Evolutionary conservation across 2,888 invertebrate species (phyloP).

Genomic region (Pseudococcus jackbeardsleyi): DNA sequence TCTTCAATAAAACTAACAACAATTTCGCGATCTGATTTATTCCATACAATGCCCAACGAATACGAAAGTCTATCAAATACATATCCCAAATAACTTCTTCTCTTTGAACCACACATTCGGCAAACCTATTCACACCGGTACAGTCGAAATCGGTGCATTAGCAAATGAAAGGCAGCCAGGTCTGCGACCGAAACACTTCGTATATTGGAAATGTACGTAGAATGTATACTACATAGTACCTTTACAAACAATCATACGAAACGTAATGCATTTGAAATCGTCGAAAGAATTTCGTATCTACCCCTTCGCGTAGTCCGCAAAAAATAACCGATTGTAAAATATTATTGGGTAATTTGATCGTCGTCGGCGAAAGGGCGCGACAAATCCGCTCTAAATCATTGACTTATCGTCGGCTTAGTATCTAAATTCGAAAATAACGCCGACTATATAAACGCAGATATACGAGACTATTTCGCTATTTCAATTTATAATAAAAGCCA

Average conservation of each 20-base stretch:
- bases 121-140: neutral
- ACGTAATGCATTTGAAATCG: neutral
- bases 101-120: neutral
- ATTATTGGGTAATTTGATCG: neutral
- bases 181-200: neutral
- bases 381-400: slow-evolving; percentile 22
- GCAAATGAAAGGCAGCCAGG: neutral
- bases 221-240: too few species aligned
- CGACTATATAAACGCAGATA: neutral
- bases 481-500: slow-evolving; percentile 28
- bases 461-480: neutral
- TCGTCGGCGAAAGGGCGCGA: neutral
- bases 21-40: too few species aligned
- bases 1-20: too few species aligned
- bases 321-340: slow-evolving; percentile 12
- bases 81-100: neutral
- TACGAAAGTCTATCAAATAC: neutral
- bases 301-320: neutral
- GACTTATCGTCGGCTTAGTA: slow-evolving; percentile 36
- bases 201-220: neutral
- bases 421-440: slow-evolving; percentile 44
- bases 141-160: neutral
- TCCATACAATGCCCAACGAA: too few species aligned
- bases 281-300: neutral
- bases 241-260: neutral